phyloP scores from a whole-genome alignment of 2,888 invertebrate species.

The Cerceris rybyensis region DNA sequence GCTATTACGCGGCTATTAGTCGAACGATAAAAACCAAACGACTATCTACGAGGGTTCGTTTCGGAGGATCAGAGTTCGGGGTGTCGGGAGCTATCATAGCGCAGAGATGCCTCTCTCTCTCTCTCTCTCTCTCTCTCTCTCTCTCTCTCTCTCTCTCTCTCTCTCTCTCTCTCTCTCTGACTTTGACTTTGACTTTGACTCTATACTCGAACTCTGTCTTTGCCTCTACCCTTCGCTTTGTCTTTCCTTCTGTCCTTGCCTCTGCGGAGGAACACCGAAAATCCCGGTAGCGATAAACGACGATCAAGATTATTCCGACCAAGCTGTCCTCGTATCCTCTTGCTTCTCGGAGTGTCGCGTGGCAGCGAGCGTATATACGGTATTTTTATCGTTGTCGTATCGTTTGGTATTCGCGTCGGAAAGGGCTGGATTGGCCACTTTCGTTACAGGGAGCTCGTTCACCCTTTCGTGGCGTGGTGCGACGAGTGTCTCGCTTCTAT shows the following conservation, averaged over 20 bases:
- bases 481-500: not conserved
- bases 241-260: not conserved
- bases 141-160: no score
- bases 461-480: no score
- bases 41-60: conserved; percentile 15
- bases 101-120: not conserved
- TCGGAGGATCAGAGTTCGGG: not conserved
- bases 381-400: conserved; percentile 14
- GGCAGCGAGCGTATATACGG: conserved; percentile 20
- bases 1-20: conserved; percentile 67
- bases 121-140: no score
- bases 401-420: conserved; percentile 4
- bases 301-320: not conserved
- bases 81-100: not conserved
- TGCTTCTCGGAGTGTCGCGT: conserved; percentile 26
- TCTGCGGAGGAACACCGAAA: not conserved
- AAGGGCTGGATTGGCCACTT: conserved; percentile 15
- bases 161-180: no score
- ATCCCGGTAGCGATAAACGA: not conserved
- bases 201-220: no score
- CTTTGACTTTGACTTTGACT: no score
- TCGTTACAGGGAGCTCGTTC: not conserved
- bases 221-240: no score
- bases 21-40: conserved; percentile 52
- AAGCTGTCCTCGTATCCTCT: not conserved